Evolutionary conservation across 2,888 invertebrate genomes (phyloP).

Genomic region (Poecilus cupreus): DNA sequence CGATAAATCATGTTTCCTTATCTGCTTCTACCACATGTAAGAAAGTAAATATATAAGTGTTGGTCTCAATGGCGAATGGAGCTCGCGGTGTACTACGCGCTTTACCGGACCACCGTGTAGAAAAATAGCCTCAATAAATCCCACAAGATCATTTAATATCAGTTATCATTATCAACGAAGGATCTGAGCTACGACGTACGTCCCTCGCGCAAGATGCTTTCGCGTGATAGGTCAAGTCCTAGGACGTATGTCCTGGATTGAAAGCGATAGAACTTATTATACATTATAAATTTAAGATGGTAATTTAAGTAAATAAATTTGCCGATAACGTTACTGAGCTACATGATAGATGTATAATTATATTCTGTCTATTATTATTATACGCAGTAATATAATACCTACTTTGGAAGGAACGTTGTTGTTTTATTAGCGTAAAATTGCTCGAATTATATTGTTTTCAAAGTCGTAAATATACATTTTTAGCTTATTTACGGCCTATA

Average conservation of each 20-base stretch:
- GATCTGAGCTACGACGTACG: constrained; percentile 40
- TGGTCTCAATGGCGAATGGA: not conserved
- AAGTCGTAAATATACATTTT: constrained; percentile 41
- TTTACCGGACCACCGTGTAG: constrained; percentile 55
- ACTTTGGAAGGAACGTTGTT: not conserved
- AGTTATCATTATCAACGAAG: constrained; percentile 50
- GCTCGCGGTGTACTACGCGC: constrained; percentile 39
- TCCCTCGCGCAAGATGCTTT: constrained; percentile 40
- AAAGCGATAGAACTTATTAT: not conserved
- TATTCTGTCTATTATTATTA: constrained; percentile 43
- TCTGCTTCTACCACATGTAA: too few species aligned
- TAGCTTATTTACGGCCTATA: constrained; percentile 14
- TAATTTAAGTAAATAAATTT: constrained; percentile 58
- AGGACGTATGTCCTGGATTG: constrained; percentile 34
- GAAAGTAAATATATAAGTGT: not conserved
- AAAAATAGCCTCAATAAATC: constrained; percentile 59
- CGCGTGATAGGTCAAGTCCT: constrained; percentile 45
- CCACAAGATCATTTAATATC: constrained; percentile 59
- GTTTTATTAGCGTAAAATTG: constrained; percentile 29
- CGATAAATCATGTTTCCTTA: too few species aligned
- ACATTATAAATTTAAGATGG: constrained; percentile 57
- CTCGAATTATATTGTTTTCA: constrained; percentile 21
- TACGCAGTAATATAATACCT: constrained; percentile 3
- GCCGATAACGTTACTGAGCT: constrained; percentile 24
- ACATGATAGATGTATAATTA: constrained; percentile 54